Evolutionary conservation across 2,797 vertebrate genomes (phyloP), one percentile per base, ranked within the genome.

Genomic region (Australoheros facetus): DNA sequence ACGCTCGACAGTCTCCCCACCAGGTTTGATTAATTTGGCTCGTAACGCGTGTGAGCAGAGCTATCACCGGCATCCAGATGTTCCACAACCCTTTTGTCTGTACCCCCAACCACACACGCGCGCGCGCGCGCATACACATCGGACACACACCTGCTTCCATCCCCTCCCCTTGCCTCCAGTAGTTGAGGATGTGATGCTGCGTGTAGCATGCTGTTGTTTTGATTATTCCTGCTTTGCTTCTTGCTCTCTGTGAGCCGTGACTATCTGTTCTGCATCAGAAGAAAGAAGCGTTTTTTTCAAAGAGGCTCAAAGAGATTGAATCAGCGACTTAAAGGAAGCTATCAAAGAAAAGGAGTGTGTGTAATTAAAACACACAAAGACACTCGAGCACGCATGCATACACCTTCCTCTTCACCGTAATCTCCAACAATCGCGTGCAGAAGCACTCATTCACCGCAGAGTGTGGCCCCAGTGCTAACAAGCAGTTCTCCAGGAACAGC

Each of bases 11-110:
- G 85, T 83, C 89, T 90, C 87, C 87, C 83, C 88, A 90, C 89
- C 83, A 91, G 89, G 89, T 94, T 94, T 94, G 91, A 95, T 95
- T 95, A 93, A 94, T 95, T 94, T 93, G 90, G 83, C 89, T 92
- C 78, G 83, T 93, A 92, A 91, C 79, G 89, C 88, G 11, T 85
- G 87, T 85, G 90, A 95, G 90, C 89, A 88, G 83, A 89, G 83
- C 93, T 94, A 95, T 95, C 94, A 85, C 89, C 77, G 56, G 81
- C 81, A 94, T 94, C 94, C 95, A 95, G 95, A 95, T 96, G 95
- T 95, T 95, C 86, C 88, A 79, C 82, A 89, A 87, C 80, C 77
- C 70, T 89, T 94, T 91, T 92, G 91, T 94, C 91, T 86, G 84
- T 69, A 71, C 34, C 56, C 80, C 32, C 78, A 54, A 11, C 60